Evolutionary conservation across 2,113 vertebrate species (phyloP), one percentile per base, ranked within the genome.

Genomic region (Tyrannus savana): DNA sequence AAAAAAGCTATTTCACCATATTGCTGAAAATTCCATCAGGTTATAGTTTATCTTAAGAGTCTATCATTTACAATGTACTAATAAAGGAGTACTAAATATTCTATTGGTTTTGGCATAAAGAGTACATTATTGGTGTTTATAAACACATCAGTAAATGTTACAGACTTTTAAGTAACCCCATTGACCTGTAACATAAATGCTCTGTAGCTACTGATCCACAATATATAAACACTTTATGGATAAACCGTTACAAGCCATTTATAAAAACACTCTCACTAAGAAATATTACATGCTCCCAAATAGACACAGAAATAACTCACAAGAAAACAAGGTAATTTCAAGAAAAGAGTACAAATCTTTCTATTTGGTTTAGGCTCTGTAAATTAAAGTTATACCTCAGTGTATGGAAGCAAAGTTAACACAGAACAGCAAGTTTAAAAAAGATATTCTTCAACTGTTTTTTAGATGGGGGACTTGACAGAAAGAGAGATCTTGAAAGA

Each of bases 61-160:
- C 24, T 72, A 69, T 79, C 8, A 64, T 91, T 87, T 89, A 84
- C 31, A 62, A 64, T 12, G 58, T 6, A 42, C 79, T 93, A 85
- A 96, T 91, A 95, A 96, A 91, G 39, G 25, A 52, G 17, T 53
- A 58, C 42, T 93, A 89, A 91, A 91, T 91, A 66, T 58, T 85
- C 46, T 82, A 94, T 82, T 89, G 55, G 42, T 35, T 96, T 86
- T 60, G 74, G 74, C 58, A 62, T 72, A 72, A 85, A 64, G 41
- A 87, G 56, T 64, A 56, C n/a, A 41, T 87, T 95, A 72, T 6
- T 2, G 4, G 35, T 76, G 49, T 82, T 96, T 95, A 94, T 82
- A 91, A 96, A 91, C 66, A 93, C 44, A 66, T 53, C 71, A 89
- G 71, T 64, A 79, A 89, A 73, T 8, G 31, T 66, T 91, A 76